Evolutionary conservation across 2,113 vertebrate genomes (phyloP).

Genomic region (Ameiurus melas): DNA sequence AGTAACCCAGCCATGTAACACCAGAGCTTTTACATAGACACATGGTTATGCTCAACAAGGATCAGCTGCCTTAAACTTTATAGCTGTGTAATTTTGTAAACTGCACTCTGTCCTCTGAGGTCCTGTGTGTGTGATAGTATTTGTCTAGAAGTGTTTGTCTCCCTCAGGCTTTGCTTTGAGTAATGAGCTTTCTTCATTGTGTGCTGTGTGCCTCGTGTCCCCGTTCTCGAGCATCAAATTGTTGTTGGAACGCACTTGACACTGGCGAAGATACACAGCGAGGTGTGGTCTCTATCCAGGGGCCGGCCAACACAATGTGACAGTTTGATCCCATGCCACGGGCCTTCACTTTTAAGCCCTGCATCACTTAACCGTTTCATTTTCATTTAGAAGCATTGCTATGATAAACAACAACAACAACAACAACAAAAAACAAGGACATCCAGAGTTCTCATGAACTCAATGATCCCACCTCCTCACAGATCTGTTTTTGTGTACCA

Average conservation of each 20-base stretch:
- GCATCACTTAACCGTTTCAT: conserved; percentile 29
- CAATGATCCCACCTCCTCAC: conserved; percentile 22
- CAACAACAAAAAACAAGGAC: neutral
- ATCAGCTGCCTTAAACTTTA: neutral
- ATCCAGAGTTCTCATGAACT: conserved; percentile 3
- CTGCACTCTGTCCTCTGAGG: neutral
- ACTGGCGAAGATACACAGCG: no score
- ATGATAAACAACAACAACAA: neutral
- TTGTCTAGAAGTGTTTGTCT: conserved; percentile 41
- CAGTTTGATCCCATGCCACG: neutral
- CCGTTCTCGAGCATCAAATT: conserved; percentile 61
- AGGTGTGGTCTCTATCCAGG: conserved; percentile 31
- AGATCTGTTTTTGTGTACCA: conserved; percentile 6
- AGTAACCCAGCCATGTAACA: neutral
- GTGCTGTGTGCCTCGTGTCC: conserved; percentile 53
- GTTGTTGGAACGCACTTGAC: conserved; percentile 53
- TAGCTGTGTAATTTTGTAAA: conserved; percentile 1
- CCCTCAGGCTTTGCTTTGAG: conserved; percentile 34
- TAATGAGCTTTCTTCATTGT: conserved; percentile 59
- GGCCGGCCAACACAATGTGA: neutral
- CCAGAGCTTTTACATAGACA: neutral
- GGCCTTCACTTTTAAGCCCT: conserved; percentile 20
- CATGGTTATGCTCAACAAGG: neutral
- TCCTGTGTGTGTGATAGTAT: conserved; percentile 45
- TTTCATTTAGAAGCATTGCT: conserved; percentile 12